phyloP scores from a whole-genome alignment of 2,888 invertebrate genomes.

The Mayetiola destructor region DNA sequence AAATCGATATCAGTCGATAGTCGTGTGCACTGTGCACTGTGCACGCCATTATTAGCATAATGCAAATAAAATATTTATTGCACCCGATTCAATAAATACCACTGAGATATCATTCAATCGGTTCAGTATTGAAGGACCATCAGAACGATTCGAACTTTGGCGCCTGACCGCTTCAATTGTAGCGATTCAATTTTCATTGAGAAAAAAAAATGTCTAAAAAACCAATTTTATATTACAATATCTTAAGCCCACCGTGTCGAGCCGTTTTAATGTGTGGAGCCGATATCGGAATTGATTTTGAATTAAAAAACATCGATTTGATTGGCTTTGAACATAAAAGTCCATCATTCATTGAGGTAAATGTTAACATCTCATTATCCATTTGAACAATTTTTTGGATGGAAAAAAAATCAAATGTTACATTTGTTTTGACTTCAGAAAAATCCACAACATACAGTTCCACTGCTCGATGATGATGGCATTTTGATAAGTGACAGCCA shows the following conservation, averaged over 20 bases:
- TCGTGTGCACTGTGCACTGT: no score
- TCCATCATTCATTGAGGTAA: constrained; percentile 33
- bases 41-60: no score
- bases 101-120: no score
- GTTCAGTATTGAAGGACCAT: no score
- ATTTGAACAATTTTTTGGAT: not conserved
- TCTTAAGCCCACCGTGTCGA: constrained; percentile 37
- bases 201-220: constrained; percentile 20
- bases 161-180: no score
- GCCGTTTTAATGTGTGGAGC: constrained; percentile 36
- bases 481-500: constrained; percentile 48
- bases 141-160: no score
- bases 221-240: constrained; percentile 32
- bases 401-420: not conserved
- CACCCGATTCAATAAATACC: no score
- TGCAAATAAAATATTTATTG: no score
- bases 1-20: no score
- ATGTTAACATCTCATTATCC: not conserved
- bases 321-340: constrained; percentile 30
- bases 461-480: constrained; percentile 43
- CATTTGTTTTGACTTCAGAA: constrained; percentile 29
- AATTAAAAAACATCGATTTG: constrained; percentile 32
- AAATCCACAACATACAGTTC: constrained; percentile 49
- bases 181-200: no score
- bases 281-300: constrained; percentile 34